Conservation (phyloP, 2,888 invertebrate genomes). For the Drosophila histrio region DNA sequence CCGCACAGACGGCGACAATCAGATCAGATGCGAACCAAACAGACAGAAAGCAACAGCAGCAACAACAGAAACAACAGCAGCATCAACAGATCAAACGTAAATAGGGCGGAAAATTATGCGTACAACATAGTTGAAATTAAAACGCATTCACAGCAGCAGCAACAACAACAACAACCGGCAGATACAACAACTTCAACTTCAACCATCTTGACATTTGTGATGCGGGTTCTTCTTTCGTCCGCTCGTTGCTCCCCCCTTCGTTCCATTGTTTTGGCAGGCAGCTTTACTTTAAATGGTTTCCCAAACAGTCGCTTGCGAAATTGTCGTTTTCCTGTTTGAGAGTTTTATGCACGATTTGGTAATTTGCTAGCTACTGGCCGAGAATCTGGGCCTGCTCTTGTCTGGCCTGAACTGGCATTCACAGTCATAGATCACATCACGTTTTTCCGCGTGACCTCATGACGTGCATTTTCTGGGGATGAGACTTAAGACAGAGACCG, state of each 20-base stretch:
- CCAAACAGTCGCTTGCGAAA: conserved; percentile 51
- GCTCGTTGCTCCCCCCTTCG: neutral
- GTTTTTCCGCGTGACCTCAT: conserved; percentile 64
- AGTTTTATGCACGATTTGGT: conserved; percentile 67
- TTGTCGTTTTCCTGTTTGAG: conserved; percentile 66
- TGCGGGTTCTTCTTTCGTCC: conserved; percentile 22
- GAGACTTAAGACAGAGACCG: conserved; percentile 3
- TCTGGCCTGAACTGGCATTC: conserved; percentile 20
- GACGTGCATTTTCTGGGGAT: conserved; percentile 15
- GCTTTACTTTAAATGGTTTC: conserved; percentile 39
- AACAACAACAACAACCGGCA: conserved; percentile 17
- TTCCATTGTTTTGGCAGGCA: conserved; percentile 18
- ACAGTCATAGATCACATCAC: conserved; percentile 68
- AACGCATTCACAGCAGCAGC: conserved; percentile 30
- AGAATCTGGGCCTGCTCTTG: conserved; percentile 36
- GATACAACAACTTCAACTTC: conserved; percentile 27
- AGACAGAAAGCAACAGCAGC: conserved; percentile 7
- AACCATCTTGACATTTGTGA: conserved; percentile 38
- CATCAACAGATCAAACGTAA: conserved; percentile 47
- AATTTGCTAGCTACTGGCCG: conserved; percentile 68
- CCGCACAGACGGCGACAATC: conserved; percentile 47
- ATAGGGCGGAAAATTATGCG: conserved; percentile 79
- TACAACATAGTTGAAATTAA: conserved; percentile 40
- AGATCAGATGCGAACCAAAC: conserved; percentile 5
- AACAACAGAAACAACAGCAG: neutral